Evolutionary conservation across 1,140 invertebrate genomes (phyloP).

Genomic region (Oppia nitens): DNA sequence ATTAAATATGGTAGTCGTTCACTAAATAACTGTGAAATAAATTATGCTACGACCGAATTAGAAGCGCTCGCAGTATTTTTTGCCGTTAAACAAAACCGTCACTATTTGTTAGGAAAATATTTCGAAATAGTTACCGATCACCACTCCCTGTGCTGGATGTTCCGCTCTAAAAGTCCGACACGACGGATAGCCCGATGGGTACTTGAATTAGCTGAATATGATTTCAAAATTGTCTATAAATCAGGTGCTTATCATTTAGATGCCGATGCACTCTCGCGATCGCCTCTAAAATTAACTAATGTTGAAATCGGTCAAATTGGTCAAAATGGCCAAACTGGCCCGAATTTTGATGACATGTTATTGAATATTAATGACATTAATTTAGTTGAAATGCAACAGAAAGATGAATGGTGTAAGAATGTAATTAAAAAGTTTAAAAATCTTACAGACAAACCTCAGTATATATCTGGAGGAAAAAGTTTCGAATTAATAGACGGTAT

Average conservation of each 20-base stretch:
- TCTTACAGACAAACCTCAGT: neutral
- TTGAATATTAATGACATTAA: neutral
- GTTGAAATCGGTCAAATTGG: neutral
- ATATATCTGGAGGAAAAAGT: neutral
- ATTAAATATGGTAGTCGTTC: conserved; percentile 31
- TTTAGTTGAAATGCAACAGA: neutral
- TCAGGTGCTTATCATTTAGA: conserved; percentile 7
- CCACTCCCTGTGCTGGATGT: conserved; percentile 25
- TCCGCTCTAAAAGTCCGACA: neutral
- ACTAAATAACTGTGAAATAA: conserved; percentile 30
- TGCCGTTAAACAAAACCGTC: conserved; percentile 32
- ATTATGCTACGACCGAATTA: conserved; percentile 36
- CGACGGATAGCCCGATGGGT: conserved; percentile 4
- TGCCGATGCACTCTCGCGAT: conserved; percentile 7
- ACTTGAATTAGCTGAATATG: conserved; percentile 1
- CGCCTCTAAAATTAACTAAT: neutral
- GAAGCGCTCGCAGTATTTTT: conserved; percentile 35
- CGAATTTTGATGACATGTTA: neutral
- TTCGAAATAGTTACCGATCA: conserved; percentile 34
- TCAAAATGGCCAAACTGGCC: too few relatives aligned
- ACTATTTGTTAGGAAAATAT: conserved; percentile 31
- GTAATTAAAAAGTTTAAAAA: neutral
- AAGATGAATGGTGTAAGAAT: neutral
- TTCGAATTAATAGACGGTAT: neutral
- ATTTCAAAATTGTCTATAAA: conserved; percentile 14